These are phyloP conservation scores for Calypte anna DNA, from an alignment of 2,113 vertebrate genomes.

Conservation along the genomic window DNA sequence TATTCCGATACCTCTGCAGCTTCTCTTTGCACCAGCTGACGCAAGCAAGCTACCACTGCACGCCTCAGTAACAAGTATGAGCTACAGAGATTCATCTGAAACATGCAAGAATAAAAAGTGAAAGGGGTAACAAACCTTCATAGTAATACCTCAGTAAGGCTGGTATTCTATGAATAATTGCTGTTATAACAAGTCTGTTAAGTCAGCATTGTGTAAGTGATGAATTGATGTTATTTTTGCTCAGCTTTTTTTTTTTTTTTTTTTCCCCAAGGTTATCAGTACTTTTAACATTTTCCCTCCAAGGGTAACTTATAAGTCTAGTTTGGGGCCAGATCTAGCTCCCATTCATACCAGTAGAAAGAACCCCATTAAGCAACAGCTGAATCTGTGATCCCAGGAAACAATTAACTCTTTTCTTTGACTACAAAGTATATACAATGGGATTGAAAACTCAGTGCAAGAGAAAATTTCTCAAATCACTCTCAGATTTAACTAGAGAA, in stretches of 20 bases:
- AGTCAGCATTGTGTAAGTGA: neutral
- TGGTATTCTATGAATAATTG: neutral
- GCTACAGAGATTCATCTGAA: conserved; percentile 90
- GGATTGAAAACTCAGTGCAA: neutral
- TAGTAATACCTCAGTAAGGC: neutral
- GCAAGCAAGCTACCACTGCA: conserved; percentile 88
- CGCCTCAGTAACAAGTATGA: conserved; percentile 86
- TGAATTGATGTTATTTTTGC: neutral
- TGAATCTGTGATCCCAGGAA: neutral
- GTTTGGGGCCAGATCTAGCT: neutral
- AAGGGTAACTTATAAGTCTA: neutral
- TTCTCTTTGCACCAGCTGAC: conserved; percentile 90
- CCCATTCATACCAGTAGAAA: neutral
- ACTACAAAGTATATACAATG: neutral
- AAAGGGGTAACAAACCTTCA: neutral
- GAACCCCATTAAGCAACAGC: neutral
- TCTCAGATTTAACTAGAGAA: neutral
- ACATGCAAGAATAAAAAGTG: conserved; percentile 52
- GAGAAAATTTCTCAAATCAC: neutral
- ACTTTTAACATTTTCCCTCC: neutral
- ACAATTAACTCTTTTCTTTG: neutral
- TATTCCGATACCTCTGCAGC: conserved; percentile 88
- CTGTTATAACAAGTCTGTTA: neutral
- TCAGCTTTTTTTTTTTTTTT: neutral
- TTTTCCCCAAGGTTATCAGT: neutral